A percentile compares a stretch with the other conserved stretches of the same genome.
phyloP scores from a whole-genome alignment of 2,797 vertebrate genomes.

The Spinus pinus region DNA sequence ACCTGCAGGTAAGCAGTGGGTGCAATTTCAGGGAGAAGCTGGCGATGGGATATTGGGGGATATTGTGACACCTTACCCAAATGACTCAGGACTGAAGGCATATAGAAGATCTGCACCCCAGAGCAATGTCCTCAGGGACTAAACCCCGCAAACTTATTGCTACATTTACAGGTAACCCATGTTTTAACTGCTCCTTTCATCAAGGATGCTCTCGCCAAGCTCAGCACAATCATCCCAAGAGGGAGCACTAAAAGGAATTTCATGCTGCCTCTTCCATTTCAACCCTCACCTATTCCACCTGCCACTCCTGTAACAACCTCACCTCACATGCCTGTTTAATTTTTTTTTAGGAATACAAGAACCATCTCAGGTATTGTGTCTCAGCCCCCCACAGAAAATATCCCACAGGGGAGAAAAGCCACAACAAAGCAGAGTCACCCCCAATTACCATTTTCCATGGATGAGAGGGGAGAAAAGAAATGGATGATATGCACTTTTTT shows the following conservation, averaged over 20 bases:
- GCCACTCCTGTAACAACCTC: not conserved
- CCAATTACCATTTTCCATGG: not conserved
- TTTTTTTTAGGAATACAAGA: not conserved
- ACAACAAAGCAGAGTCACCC: not conserved
- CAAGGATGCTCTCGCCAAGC: not conserved
- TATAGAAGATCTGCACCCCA: not conserved
- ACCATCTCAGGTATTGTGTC: not conserved
- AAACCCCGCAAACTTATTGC: not conserved
- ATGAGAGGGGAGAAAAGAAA: not conserved
- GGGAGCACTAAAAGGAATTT: not conserved
- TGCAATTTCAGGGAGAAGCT: not conserved
- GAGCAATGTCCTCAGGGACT: not conserved
- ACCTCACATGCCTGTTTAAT: not conserved
- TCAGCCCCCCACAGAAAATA: not conserved
- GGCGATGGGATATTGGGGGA: accelerated
- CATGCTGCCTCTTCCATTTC: not conserved
- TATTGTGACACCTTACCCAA: not conserved
- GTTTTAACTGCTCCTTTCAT: not conserved
- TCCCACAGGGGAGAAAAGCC: not conserved
- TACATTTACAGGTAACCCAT: not conserved
- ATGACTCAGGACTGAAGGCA: not conserved
- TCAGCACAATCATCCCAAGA: not conserved
- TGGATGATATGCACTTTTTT: not conserved
- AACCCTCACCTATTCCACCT: not conserved
- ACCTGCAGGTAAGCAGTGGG: accelerated